phyloP scores from a whole-genome alignment of 2,888 invertebrate species.

The Drosophila mulleri region DNA sequence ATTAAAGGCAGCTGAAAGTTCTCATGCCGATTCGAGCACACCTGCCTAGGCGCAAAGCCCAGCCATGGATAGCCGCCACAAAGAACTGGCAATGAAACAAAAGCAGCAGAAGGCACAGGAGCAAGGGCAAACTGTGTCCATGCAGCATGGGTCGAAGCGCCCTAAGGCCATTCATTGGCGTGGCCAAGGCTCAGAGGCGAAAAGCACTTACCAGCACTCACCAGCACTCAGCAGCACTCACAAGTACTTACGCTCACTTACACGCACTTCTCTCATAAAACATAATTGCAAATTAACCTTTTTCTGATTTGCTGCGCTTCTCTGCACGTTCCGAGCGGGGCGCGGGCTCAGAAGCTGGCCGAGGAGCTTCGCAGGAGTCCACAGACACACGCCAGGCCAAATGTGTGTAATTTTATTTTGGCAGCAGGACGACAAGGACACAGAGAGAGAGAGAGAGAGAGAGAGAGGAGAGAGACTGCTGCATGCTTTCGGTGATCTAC shows the following conservation, averaged over 20 bases:
- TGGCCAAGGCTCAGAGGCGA: conserved; percentile 11
- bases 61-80: conserved; percentile 3
- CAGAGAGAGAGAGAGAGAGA: no score
- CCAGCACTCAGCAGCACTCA: conserved; percentile 46
- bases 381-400: conserved; percentile 11
- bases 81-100: not conserved
- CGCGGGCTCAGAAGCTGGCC: conserved; percentile 3
- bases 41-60: no score
- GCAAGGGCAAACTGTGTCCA: not conserved
- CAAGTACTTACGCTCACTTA: conserved; percentile 55
- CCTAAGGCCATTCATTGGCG: conserved; percentile 14
- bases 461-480: conserved; percentile 4
- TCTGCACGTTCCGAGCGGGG: conserved; percentile 14
- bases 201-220: conserved; percentile 46
- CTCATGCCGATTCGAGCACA: no score
- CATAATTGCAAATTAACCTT: conserved; percentile 60
- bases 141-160: conserved; percentile 2
- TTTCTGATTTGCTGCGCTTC: conserved; percentile 51
- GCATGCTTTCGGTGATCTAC: conserved; percentile 31
- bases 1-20: not conserved
- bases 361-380: not conserved
- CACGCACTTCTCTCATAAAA: conserved; percentile 54
- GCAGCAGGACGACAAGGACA: conserved; percentile 29
- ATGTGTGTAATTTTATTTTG: conserved; percentile 46
- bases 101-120: not conserved